A percentile compares a stretch with the other conserved stretches of the same genome.
phyloP scores from a whole-genome alignment of 2,888 invertebrate genomes.

The Axea sp. region DNA sequence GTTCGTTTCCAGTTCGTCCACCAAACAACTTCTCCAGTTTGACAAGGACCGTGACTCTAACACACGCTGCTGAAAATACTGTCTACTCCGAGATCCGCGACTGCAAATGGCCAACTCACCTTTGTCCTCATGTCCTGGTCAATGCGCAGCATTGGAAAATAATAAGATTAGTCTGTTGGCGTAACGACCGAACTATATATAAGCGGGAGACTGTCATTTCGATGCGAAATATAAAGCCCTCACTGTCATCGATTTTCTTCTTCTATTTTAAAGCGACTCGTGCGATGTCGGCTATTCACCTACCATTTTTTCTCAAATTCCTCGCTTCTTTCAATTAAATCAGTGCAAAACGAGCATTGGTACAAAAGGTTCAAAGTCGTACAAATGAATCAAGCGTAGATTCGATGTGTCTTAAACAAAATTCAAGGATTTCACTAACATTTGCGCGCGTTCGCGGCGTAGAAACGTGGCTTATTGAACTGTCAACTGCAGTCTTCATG shows the following conservation, averaged over 20 bases:
- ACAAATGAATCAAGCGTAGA: too few species aligned
- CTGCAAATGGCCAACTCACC: slow-evolving; percentile 75
- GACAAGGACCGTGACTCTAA: slow-evolving; percentile 32
- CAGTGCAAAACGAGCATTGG: too few species aligned
- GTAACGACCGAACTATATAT: slow-evolving; percentile 63
- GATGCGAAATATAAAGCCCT: slow-evolving; percentile 39
- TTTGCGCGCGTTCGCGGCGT: too few species aligned
- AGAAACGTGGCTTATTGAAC: too few species aligned
- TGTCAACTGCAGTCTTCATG: too few species aligned
- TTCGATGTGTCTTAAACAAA: too few species aligned
- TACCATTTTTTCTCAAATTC: too few species aligned
- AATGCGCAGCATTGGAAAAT: slow-evolving; percentile 66
- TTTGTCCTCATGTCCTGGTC: slow-evolving; percentile 81
- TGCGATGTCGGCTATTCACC: too few species aligned
- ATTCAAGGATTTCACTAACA: too few species aligned
- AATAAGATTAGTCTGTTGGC: slow-evolving; percentile 70
- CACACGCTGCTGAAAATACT: slow-evolving; percentile 27
- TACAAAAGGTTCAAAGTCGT: too few species aligned
- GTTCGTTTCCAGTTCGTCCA: slow-evolving; percentile 20
- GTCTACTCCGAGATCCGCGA: slow-evolving; percentile 56
- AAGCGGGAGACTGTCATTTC: slow-evolving; percentile 19
- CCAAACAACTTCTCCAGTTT: slow-evolving; percentile 16
- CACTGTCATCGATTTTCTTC: slow-evolving; percentile 46
- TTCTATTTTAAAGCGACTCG: too few species aligned
- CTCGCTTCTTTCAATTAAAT: too few species aligned